Base-by-base conservation (phyloP, 2,797 vertebrate genomes). In the Heliangelus exortis region DNA sequence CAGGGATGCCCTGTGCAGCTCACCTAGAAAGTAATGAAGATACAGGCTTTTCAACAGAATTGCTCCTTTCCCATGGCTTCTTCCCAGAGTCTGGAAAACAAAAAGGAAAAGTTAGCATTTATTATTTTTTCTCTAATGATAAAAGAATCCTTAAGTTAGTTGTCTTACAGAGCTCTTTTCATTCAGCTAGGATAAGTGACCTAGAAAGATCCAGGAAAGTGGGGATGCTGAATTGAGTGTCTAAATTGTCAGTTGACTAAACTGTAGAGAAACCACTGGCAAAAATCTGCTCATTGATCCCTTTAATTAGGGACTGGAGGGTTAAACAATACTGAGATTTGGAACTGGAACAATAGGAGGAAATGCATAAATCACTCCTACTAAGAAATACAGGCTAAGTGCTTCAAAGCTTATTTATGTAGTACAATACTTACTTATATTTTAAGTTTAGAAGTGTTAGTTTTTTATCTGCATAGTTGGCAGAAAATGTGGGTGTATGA, bases 31-130 rank as follows among this genome's bases (percentile, higher is more conserved):
- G 98, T 94, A 99, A 95, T 5, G 99, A 99, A 93, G 98, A 94
- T 89, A 98, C 97, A 12, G 99, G 98, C 95, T 99, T 99, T 89
- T 99, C 99, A 95, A 99, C 97, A 48, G 99, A 99, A 97, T 99
- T 99, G 97, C 99, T 99, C 96, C 99, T 98, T 85, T 99, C 99
- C 99, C 99, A 99, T 92, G 98, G 99, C 97, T 99, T 99, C 98
- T 99, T 99, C 97, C 98, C 93, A 96, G 98, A 98, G 97, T 99
- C 99, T 99, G 95, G 58, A 89, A 61, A 61, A 90, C 39, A 93
- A 90, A 45, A 81, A 61, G 1, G 15, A 69, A 39, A 62, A 79
- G 9, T 62, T 41, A 43, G 14, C 8, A 9, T 59, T 80, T 28
- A 62, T 74, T 78, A 16, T 23, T 88, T 92, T 74, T 87, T 61